Evolutionary conservation across 2,888 invertebrate species (phyloP), one percentile per base, ranked within the genome.

Genomic region (Mechanitis mazaeus): DNA sequence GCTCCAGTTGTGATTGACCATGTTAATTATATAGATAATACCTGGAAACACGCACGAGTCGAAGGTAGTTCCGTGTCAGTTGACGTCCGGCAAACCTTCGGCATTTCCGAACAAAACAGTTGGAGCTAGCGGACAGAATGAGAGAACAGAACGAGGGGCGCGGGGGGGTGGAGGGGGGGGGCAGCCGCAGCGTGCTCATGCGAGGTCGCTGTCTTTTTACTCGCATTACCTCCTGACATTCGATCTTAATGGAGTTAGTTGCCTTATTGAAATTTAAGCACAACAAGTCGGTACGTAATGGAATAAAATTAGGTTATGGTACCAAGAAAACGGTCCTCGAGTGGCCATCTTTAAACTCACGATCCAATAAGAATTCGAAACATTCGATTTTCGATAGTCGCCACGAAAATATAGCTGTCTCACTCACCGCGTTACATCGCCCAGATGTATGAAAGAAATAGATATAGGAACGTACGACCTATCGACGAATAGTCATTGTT

Each of bases 51-150:
- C 78, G 83, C 81, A 80, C 76, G 72, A 75, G 70, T 72, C 71
- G 86, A 88, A 88, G 88, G 86, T 86, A 85, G 83, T 89, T 88
- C 89, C 89, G 88, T 81, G 79, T 88, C 78, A 72, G 76, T 80
- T 80, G 79, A 87, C 80, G 87, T 88, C 89, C 89, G 89, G 87
- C 84, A 87, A 88, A 86, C 89, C 89, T 88, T 88, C 88, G 77
- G 80, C 80, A 80, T 87, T 85, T 87, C 87, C 87, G 87, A 88
- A 84, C 82, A 70, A 72, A 75, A 72, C 72, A 72, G 84, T 83
- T 84, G 83, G 82, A 82, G 81, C 83, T 81, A 65, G 65, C 59
- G 58, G 63, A 58, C 79, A 76, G 75, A 75, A 67, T 58, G 68
- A 69, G 63, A 68, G 69, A 63, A 53, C 59, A 61, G 75, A 75